A percentile compares a stretch with the other conserved stretches of the same genome.
phyloP scores from a whole-genome alignment of 2,113 vertebrate species.

The Charadrius vociferus region DNA sequence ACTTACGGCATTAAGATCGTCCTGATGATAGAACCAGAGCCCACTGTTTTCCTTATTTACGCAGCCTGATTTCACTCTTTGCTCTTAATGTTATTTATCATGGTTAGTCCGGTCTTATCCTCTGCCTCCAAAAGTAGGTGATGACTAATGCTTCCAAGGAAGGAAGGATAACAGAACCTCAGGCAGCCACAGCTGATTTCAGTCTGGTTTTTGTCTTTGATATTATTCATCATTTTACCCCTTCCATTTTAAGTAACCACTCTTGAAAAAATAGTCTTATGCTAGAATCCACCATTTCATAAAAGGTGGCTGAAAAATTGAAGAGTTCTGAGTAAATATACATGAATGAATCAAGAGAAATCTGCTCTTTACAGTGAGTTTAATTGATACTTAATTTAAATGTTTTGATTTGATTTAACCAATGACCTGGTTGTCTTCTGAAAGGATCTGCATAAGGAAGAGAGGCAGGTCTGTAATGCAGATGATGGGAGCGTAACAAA shows the following conservation, averaged over 20 bases:
- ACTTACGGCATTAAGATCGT: background rate
- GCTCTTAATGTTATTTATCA: constrained; percentile 38
- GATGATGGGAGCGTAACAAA: background rate
- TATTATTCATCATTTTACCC: constrained; percentile 22
- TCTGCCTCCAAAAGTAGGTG: constrained; percentile 37
- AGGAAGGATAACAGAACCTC: constrained; percentile 26
- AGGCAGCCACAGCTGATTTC: constrained; percentile 12
- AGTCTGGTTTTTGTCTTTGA: constrained; percentile 11
- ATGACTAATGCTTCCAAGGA: constrained; percentile 51
- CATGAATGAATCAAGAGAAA: background rate
- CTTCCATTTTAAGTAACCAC: background rate
- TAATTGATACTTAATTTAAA: constrained; percentile 18
- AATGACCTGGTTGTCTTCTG: background rate
- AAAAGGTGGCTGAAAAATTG: constrained; percentile 2
- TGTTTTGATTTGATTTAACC: constrained; percentile 19
- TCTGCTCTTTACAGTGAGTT: background rate
- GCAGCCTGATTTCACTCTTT: constrained; percentile 5
- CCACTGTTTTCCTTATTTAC: constrained; percentile 30
- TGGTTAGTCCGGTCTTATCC: constrained; percentile 4
- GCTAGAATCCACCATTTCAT: background rate
- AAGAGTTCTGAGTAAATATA: background rate
- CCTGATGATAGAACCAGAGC: constrained; percentile 22
- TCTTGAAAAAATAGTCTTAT: background rate
- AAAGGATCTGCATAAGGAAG: background rate
- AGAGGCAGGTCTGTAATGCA: background rate